Evolutionary conservation across 2,113 vertebrate species (phyloP), one percentile per base, ranked within the genome.

Genomic region (Mus spicilegus): DNA sequence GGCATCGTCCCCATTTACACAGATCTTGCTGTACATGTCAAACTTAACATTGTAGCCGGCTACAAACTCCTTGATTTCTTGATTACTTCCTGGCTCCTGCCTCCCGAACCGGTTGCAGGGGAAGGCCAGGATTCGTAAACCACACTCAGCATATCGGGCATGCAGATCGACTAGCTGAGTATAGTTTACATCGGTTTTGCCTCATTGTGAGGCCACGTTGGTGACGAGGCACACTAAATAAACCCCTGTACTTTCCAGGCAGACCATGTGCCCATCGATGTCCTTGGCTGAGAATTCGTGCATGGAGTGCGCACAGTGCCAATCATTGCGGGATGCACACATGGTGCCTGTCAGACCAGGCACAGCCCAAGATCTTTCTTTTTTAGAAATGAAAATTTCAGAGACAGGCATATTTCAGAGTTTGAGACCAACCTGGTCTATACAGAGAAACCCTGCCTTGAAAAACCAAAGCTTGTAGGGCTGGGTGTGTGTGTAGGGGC

Each of bases 161-260:
- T 99, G 99, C 99, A 99, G 78, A 7, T 99, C 97, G 24, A 99
- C 98, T 90, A 99, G 98, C 99, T 99, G 99, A 99, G 99, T 99
- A 98, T 99, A 99, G 99, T 99, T 99, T 97, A 99, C 99, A 0
- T 98, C 97, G 0, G 99, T 99, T 95, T 99, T 99, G 42, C 99
- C 99, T 99, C 99, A 99, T 96, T 99, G 99, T 0, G 99, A 99
- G 73, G 99, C 99, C n/a, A 99, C 99, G 1, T 99, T 99, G 97
- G 99, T 99, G 98, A 99, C 98, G 98, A 99, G 99, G 97, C 99
- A 99, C 96, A 99, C 99, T 4, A 95, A 61, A 7, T 4, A 95
- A 61, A 7, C 99, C 99, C 99, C 99, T 99, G 96, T 99, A 99
- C 96, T 99, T 99, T 99, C 99, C 24, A 99, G 96, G 92, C 99